Percentiles rank a stretch among this genome's conserved stretches.
Evolutionary conservation across 2,888 invertebrate species (phyloP).

Genomic region (Mesochorus sp.): DNA sequence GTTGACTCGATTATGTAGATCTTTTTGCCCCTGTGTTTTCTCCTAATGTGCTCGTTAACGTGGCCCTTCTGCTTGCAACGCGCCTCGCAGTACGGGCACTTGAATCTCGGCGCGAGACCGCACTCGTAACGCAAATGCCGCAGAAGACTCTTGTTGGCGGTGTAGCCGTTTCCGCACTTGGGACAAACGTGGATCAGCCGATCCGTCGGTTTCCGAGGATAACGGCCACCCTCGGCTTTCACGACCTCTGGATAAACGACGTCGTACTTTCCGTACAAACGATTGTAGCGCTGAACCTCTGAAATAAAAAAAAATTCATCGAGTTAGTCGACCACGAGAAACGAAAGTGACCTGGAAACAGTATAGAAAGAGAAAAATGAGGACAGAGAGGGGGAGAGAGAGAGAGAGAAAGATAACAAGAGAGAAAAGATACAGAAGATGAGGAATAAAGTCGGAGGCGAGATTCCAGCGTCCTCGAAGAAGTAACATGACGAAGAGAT

Average conservation of each 20-base stretch:
- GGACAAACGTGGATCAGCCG: conserved; percentile 79
- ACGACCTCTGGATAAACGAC: conserved; percentile 61
- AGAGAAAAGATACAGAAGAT: background rate
- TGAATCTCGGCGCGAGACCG: conserved; percentile 77
- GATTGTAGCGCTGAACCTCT: conserved; percentile 63
- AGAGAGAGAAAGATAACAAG: background rate
- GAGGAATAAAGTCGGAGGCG: background rate
- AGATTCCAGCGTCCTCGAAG: background rate
- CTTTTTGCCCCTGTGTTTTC: conserved; percentile 74
- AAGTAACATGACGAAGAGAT: background rate
- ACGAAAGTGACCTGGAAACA: too few relatives aligned
- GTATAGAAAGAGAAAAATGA: too few relatives aligned
- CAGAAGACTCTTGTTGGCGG: conserved; percentile 84
- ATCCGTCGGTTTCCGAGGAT: conserved; percentile 47
- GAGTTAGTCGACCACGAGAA: conserved; percentile 42
- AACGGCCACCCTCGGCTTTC: conserved; percentile 57
- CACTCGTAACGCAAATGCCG: conserved; percentile 81
- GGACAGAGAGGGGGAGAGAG: background rate
- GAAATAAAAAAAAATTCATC: conserved; percentile 66
- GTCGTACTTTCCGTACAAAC: conserved; percentile 65
- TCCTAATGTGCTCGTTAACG: conserved; percentile 77
- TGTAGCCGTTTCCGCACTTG: conserved; percentile 84
- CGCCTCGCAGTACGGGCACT: conserved; percentile 77
- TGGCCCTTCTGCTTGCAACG: conserved; percentile 77
- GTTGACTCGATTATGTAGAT: conserved; percentile 72